Conservation (phyloP, 2,113 vertebrate species). For the Datnioides undecimradiatus region DNA sequence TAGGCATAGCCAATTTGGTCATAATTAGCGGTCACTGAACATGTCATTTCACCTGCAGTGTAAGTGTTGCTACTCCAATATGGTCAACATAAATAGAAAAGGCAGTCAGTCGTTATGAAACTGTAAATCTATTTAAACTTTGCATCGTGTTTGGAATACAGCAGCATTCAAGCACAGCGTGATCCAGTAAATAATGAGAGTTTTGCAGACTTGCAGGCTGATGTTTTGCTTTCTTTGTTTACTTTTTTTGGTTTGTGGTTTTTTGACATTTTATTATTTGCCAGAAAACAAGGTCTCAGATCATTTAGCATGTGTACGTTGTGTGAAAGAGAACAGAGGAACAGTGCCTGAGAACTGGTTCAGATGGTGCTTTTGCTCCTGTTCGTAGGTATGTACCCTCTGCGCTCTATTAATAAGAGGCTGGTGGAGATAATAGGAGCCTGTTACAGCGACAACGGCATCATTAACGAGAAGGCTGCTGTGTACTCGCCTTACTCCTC, state of each 20-base stretch:
- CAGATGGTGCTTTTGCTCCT: not conserved
- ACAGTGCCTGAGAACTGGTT: not conserved
- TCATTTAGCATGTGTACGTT: not conserved
- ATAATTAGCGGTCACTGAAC: too few relatives aligned
- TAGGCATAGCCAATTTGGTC: too few relatives aligned
- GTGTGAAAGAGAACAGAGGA: not conserved
- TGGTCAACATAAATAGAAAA: not conserved
- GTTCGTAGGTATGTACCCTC: constrained; percentile 85
- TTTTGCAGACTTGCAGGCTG: not conserved
- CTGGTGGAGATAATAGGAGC: constrained; percentile 86
- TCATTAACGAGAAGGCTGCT: constrained; percentile 58
- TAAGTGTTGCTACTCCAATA: not conserved
- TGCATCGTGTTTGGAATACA: too few relatives aligned
- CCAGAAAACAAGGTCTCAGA: not conserved
- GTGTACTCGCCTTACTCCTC: constrained; percentile 90
- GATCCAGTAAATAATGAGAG: not conserved
- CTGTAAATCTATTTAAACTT: not conserved
- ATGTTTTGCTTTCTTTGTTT: not conserved
- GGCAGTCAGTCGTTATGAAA: not conserved
- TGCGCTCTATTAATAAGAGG: constrained; percentile 84
- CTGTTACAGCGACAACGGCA: constrained; percentile 85
- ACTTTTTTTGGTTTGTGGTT: not conserved
- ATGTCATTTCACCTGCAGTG: too few relatives aligned
- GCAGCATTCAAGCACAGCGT: too few relatives aligned
- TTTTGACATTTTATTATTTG: not conserved